Conservation (phyloP, 2,888 invertebrate genomes). For the Pollenia angustigena region DNA sequence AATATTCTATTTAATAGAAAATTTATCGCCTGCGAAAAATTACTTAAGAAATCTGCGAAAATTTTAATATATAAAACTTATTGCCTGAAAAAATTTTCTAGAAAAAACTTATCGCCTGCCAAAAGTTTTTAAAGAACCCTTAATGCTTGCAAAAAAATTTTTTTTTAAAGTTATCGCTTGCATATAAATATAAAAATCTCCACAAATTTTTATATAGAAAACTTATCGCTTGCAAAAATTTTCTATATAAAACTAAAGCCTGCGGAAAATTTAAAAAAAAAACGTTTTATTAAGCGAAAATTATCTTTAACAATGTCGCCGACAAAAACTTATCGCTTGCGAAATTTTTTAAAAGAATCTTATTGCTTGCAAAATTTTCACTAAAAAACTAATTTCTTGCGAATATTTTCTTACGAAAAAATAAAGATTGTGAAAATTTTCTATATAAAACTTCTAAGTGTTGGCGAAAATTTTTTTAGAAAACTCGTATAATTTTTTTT, state of each 20-base stretch:
- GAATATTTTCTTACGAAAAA: no score
- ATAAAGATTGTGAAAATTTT: no score
- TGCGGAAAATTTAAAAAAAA: background rate
- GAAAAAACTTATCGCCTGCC: no score
- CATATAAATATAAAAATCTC: no score
- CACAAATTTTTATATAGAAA: no score
- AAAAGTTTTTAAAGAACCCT: no score
- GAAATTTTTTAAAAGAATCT: background rate
- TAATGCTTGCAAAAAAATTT: no score
- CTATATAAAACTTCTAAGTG: no score
- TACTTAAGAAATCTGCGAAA: background rate
- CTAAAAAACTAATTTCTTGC: background rate
- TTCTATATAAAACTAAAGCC: background rate
- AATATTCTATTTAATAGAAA: background rate
- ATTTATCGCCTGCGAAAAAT: background rate
- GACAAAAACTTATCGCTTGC: background rate
- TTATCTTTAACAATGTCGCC: background rate
- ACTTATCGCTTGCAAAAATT: background rate
- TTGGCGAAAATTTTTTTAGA: no score
- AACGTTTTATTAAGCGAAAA: background rate
- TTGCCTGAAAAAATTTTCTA: background rate
- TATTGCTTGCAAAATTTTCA: background rate
- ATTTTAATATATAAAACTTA: background rate
- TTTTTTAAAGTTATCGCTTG: no score
- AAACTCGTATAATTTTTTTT: no score